Evolutionary conservation across 2,888 invertebrate genomes (phyloP).

Genomic region (Xanthia togata): DNA sequence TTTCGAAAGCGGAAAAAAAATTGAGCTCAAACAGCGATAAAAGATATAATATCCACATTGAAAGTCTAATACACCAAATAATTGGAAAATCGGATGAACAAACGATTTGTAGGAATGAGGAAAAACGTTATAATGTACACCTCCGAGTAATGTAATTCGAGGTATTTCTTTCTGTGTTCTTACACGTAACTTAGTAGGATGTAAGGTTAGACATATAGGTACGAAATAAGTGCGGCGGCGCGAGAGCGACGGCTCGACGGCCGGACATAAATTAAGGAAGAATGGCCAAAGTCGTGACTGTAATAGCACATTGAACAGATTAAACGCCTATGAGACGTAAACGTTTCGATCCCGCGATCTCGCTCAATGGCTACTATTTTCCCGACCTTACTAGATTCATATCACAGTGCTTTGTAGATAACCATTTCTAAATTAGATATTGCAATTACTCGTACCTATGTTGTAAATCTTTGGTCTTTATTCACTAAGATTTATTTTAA

Average conservation of each 20-base stretch:
- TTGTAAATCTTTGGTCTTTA: neutral
- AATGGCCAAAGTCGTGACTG: constrained; percentile 86
- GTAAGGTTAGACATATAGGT: constrained; percentile 8
- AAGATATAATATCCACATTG: constrained; percentile 46
- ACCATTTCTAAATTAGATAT: constrained; percentile 28
- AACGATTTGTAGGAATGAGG: constrained; percentile 25
- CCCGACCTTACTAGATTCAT: constrained; percentile 56
- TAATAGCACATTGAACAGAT: constrained; percentile 87
- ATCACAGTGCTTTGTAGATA: constrained; percentile 54
- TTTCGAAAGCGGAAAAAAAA: constrained; percentile 20
- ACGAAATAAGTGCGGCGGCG: constrained; percentile 22
- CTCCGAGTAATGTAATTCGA: constrained; percentile 4
- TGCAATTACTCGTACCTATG: neutral
- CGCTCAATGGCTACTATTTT: constrained; percentile 65
- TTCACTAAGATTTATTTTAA: neutral
- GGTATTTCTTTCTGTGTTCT: constrained; percentile 19
- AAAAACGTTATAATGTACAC: constrained; percentile 29
- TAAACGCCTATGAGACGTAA: constrained; percentile 80
- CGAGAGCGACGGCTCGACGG: constrained; percentile 63
- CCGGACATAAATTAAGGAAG: constrained; percentile 83
- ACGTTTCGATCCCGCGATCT: constrained; percentile 74
- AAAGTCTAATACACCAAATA: constrained; percentile 50
- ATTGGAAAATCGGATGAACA: constrained; percentile 43
- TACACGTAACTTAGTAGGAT: constrained; percentile 6
- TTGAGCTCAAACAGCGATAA: constrained; percentile 35